Evolutionary conservation across 2,888 invertebrate species (phyloP).

Genomic region (Drosophila histrio): DNA sequence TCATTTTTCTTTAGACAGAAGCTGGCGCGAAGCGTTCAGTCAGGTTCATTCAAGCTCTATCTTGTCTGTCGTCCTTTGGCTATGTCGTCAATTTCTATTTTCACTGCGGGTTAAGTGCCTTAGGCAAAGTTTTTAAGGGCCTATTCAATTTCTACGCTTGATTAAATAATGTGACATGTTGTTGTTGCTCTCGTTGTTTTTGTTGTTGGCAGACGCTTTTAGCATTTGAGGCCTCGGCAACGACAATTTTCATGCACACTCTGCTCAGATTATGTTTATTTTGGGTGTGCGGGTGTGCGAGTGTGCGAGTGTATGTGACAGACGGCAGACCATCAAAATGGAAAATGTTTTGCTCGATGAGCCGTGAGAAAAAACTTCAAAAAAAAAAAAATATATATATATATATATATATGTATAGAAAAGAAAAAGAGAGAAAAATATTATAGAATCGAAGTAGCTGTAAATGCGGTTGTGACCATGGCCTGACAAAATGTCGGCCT

Average conservation of each 20-base stretch:
- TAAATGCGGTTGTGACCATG: conserved; percentile 47
- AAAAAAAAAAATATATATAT: conserved; percentile 37
- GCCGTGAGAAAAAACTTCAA: conserved; percentile 69
- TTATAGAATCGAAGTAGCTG: conserved; percentile 35
- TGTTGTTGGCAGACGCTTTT: conserved; percentile 66
- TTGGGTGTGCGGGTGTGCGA: conserved; percentile 43
- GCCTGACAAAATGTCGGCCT: conserved; percentile 27
- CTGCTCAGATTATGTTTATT: conserved; percentile 76
- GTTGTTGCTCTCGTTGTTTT: conserved; percentile 41
- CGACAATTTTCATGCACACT: conserved; percentile 63
- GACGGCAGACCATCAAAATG: conserved; percentile 66
- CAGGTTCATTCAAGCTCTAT: conserved; percentile 31
- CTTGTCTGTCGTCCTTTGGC: conserved; percentile 48
- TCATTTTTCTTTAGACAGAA: conserved; percentile 62
- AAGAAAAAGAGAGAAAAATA: conserved; percentile 17
- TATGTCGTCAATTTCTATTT: conserved; percentile 77
- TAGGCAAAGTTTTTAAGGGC: conserved; percentile 78
- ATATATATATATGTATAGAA: not conserved
- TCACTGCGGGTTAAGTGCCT: conserved; percentile 77
- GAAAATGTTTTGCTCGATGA: conserved; percentile 71
- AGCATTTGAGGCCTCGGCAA: conserved; percentile 58
- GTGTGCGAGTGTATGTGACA: conserved; percentile 40
- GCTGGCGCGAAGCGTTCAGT: conserved; percentile 2
- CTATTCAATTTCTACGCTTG: conserved; percentile 80
- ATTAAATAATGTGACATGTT: conserved; percentile 75